Evolutionary conservation across 1,140 invertebrate genomes (phyloP).

Genomic region (Drosophila persimilis): DNA sequence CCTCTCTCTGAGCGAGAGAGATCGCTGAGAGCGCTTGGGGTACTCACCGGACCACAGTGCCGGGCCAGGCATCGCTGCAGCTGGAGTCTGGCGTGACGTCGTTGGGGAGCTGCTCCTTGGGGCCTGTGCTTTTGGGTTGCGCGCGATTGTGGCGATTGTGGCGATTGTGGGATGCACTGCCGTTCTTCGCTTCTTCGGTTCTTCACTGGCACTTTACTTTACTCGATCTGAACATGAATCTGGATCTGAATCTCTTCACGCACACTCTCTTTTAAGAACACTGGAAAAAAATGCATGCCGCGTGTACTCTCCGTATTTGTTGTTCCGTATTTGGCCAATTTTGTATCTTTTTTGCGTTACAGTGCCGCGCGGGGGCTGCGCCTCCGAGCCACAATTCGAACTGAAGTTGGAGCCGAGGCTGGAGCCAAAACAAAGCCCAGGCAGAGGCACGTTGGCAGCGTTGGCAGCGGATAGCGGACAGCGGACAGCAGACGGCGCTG

Average conservation of each 20-base stretch:
- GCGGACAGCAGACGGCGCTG: slow-evolving; percentile 40
- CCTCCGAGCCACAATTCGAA: slow-evolving; percentile 42
- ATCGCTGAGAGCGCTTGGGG: slow-evolving; percentile 1
- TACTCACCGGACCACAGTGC: slow-evolving; percentile 83
- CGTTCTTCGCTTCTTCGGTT: too few species aligned
- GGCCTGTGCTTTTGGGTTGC: too few species aligned
- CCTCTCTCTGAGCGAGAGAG: neutral
- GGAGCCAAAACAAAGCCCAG: slow-evolving; percentile 53
- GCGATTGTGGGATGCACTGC: too few species aligned
- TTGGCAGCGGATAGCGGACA: slow-evolving; percentile 23
- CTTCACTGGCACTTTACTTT: slow-evolving; percentile 1
- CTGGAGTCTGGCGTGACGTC: slow-evolving; percentile 47
- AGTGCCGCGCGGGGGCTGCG: slow-evolving; percentile 23
- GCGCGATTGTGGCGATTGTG: too few species aligned
- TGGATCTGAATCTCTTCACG: too few species aligned
- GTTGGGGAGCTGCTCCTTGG: slow-evolving; percentile 19
- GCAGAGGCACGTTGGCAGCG: slow-evolving; percentile 36
- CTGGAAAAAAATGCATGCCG: neutral
- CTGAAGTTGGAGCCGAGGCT: slow-evolving; percentile 52
- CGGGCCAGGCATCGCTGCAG: slow-evolving; percentile 79
- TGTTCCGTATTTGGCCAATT: neutral
- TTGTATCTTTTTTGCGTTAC: neutral
- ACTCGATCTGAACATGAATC: neutral
- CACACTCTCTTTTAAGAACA: neutral
- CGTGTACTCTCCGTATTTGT: neutral